Conservation (phyloP, 2,888 invertebrate species). For the Aphidoletes aphidimyza region DNA sequence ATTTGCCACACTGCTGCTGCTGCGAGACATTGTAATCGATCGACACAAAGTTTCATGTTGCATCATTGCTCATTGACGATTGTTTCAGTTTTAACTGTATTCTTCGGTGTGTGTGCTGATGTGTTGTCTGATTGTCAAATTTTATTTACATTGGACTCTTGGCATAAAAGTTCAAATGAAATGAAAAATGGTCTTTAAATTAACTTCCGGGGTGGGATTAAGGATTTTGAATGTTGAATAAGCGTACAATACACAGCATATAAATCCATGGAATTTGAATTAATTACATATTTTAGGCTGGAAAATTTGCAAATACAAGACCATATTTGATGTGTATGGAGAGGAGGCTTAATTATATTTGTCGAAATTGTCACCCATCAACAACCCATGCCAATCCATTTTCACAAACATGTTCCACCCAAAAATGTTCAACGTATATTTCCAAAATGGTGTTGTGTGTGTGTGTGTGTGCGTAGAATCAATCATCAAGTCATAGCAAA, state of each 20-base stretch:
- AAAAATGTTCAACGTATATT: background rate
- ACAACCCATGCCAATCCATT: background rate
- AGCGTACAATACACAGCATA: slow-evolving; percentile 11
- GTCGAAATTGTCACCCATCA: slow-evolving; percentile 50
- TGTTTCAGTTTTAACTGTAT: background rate
- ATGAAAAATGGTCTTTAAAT: background rate
- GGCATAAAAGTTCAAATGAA: slow-evolving; percentile 17
- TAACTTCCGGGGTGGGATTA: slow-evolving; percentile 50
- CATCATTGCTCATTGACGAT: slow-evolving; percentile 34
- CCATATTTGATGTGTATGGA: background rate
- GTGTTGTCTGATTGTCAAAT: background rate
- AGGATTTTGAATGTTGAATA: slow-evolving; percentile 9
- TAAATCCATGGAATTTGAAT: slow-evolving; percentile 54
- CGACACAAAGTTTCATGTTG: slow-evolving; percentile 15
- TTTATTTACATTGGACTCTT: background rate
- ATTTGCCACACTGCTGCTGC: background rate
- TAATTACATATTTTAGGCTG: slow-evolving; percentile 8
- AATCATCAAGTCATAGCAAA: slow-evolving; percentile 22
- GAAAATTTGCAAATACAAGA: background rate
- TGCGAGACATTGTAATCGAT: slow-evolving; percentile 40
- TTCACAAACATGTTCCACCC: background rate
- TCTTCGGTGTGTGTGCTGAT: too few species aligned
- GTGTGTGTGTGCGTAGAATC: too few species aligned
- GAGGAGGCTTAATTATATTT: slow-evolving; percentile 52
- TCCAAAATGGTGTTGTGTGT: too few species aligned